Evolutionary conservation across 2,888 invertebrate genomes (phyloP), one percentile per base, ranked within the genome.

Genomic region (Coecobrya sp.): DNA sequence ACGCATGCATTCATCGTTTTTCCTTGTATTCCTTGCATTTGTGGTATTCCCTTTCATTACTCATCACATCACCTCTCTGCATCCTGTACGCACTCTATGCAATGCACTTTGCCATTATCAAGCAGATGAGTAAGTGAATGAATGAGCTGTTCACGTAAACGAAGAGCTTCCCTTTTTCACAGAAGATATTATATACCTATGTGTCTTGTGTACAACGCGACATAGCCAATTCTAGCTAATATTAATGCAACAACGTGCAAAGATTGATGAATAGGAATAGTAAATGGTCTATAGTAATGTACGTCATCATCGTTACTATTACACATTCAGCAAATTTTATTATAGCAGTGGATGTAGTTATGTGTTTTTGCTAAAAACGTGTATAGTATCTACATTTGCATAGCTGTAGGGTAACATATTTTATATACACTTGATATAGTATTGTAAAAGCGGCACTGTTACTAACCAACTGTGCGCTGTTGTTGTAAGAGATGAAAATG

Each of bases 11-110:
- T 81, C 81, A 81, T 81, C 59, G 1, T 59, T 81, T 30, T 81
- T 59, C 55, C 81, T 30, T 30, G 55, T 11, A 55, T 13, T 55
- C 76, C 76, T 52, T 81, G 81, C 68, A 68, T 68, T 55, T 81
- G 81, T 81, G 81, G 55, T 79, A 79, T 79, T 76, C 45, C 55
- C 45, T 52, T 68, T 27, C 49, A 81, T 81, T 81, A 81, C 81
- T 81, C 81, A 81, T 81, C 81, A 55, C 49, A 5, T 27, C 52
- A 79, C 30, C 49, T 49, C 49, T 3, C n/a, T 62, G 16, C 49
- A 45, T 79, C 73, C 45, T 22, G 19, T n/a, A 36, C 70, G 70
- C 42, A 42, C 70, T 25, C 1, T 42, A n/a, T 4, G 16, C n/a
- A 22, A 45, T 7, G 8, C 49, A 49, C 16, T 49, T 1, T n/a